Conservation (phyloP, 2,797 vertebrate species). For the Mycteria americana region DNA sequence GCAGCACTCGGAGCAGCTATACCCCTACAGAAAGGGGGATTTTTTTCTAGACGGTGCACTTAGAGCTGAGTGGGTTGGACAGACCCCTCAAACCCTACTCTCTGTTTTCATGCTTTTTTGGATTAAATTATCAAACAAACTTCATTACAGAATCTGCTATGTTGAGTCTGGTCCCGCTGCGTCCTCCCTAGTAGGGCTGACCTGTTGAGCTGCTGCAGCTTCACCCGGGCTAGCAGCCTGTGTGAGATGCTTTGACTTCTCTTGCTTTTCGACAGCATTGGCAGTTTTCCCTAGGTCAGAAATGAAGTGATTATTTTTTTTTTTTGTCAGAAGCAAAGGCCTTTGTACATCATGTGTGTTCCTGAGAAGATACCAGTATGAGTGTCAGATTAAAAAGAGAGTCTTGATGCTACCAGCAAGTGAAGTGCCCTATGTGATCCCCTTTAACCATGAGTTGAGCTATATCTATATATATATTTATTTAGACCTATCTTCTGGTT, state of each 20-base stretch:
- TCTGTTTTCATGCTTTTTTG: neutral
- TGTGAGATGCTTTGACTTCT: fast-evolving
- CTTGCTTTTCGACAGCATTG: neutral
- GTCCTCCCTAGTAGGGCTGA: neutral
- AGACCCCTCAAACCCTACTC: neutral
- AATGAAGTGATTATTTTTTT: neutral
- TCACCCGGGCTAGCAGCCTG: neutral
- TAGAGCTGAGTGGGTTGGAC: neutral
- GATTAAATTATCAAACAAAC: neutral
- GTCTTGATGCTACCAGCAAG: no score
- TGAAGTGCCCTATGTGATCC: neutral
- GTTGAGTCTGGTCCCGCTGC: neutral
- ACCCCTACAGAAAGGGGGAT: neutral
- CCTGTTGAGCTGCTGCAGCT: neutral
- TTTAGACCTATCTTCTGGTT: neutral
- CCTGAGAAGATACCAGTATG: neutral
- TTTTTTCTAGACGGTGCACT: neutral
- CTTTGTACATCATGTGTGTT: fast-evolving
- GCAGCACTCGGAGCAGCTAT: neutral
- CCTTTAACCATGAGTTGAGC: neutral
- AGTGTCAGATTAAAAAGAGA: neutral
- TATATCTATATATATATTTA: neutral
- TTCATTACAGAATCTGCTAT: neutral
- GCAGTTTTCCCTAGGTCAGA: neutral
- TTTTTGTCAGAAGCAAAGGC: neutral